Percentiles rank a stretch among this genome's conserved stretches.
These are phyloP conservation scores for Neogale vison DNA, from an alignment of 2,113 vertebrate species.

Conservation along the genomic window DNA sequence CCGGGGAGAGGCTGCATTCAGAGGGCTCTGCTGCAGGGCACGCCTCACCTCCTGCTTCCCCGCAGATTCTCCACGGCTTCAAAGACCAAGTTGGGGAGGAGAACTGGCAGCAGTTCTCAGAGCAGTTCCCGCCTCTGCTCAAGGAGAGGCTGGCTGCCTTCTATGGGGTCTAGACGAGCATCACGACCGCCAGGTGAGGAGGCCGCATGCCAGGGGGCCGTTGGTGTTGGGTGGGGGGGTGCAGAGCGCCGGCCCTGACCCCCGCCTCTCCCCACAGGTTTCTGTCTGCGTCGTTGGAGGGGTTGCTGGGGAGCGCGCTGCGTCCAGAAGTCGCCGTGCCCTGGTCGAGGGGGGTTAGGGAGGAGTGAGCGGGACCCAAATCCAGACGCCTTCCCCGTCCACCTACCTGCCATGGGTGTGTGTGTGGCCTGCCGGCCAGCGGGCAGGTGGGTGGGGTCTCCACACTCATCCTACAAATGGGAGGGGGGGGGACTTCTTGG, in stretches of 20 bases:
- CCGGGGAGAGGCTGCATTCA: too few relatives aligned
- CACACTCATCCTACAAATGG: slow-evolving; percentile 74
- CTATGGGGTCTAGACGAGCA: slow-evolving; percentile 92
- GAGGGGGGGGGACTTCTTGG: slow-evolving; percentile 78
- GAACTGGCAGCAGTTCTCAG: slow-evolving; percentile 97
- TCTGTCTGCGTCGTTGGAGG: slow-evolving; percentile 86
- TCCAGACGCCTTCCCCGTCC: slow-evolving; percentile 71
- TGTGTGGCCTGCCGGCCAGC: background rate
- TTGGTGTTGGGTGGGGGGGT: background rate
- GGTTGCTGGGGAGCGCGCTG: slow-evolving; percentile 92
- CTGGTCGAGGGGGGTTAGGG: slow-evolving; percentile 90
- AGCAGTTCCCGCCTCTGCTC: slow-evolving; percentile 95
- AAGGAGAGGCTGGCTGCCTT: slow-evolving; percentile 95
- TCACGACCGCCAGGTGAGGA: slow-evolving; percentile 44
- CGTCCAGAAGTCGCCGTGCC: slow-evolving; percentile 93
- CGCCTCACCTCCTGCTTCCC: background rate
- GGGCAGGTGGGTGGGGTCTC: slow-evolving; percentile 75
- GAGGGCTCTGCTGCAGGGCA: fast-evolving
- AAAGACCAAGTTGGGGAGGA: slow-evolving; percentile 97
- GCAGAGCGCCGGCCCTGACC: background rate
- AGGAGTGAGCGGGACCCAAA: slow-evolving; percentile 86
- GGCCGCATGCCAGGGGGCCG: fast-evolving
- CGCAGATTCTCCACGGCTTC: slow-evolving; percentile 94
- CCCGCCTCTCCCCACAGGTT: slow-evolving; percentile 79
- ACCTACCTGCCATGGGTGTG: slow-evolving; percentile 63